A percentile compares a stretch with the other conserved stretches of the same genome.
These are phyloP conservation scores for Vipera ursinii DNA, from an alignment of 2,797 vertebrate species.

Conservation along the genomic window DNA sequence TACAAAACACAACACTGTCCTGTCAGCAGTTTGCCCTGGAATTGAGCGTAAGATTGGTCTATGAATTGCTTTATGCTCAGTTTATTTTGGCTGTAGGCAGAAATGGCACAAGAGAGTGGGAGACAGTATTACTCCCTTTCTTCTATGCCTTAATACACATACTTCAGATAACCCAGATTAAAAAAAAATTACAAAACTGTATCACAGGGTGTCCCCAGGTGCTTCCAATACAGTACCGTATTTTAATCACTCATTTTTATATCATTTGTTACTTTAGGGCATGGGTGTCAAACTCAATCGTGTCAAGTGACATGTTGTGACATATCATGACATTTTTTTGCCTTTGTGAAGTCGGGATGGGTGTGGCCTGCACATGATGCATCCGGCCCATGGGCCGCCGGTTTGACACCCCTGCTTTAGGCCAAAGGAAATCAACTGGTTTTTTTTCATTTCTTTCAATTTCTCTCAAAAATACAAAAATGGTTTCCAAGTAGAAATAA, in stretches of 20 bases:
- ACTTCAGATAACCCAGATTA: neutral
- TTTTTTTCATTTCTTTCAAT: neutral
- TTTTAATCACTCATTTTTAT: neutral
- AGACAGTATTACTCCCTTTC: neutral
- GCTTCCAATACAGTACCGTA: neutral
- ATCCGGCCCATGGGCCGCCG: no score
- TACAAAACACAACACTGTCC: constrained; percentile 7
- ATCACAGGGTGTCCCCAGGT: neutral
- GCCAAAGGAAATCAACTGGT: neutral
- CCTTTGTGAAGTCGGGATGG: no score
- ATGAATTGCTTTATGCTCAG: neutral
- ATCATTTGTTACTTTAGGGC: neutral
- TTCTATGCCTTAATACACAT: neutral
- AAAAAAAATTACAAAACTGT: neutral
- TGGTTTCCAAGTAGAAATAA: neutral
- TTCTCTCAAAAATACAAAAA: neutral
- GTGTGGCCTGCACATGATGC: no score
- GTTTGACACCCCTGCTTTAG: neutral
- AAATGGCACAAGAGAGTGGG: neutral
- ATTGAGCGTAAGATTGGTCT: neutral
- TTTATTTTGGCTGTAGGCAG: neutral
- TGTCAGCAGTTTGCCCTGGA: constrained; percentile 8
- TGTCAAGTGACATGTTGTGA: no score
- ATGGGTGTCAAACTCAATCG: no score
- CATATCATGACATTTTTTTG: no score